These are phyloP conservation scores for Ericerus pela DNA, from an alignment of 1,140 invertebrate species.

Conservation along the genomic window DNA sequence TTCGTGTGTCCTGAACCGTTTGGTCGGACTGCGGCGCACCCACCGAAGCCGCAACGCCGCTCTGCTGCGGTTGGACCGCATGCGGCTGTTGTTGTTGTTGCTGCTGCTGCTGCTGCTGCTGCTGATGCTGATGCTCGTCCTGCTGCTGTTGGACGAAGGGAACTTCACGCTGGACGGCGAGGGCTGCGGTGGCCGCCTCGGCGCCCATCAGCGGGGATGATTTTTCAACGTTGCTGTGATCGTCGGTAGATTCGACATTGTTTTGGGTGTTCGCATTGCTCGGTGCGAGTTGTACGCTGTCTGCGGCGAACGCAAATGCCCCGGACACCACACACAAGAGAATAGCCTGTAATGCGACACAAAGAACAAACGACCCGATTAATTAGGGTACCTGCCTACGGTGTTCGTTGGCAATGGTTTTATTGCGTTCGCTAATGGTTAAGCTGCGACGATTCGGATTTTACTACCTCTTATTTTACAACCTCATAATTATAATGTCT, in stretches of 20 bases:
- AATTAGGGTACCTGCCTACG: too few relatives aligned
- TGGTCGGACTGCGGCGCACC: too few relatives aligned
- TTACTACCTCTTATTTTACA: too few relatives aligned
- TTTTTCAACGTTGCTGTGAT: too few relatives aligned
- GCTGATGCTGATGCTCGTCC: conserved; percentile 26
- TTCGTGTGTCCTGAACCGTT: too few relatives aligned
- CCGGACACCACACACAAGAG: background rate
- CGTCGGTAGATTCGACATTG: background rate
- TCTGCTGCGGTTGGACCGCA: background rate
- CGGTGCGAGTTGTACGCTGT: background rate
- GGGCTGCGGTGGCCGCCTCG: background rate
- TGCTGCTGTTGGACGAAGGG: conserved; percentile 22
- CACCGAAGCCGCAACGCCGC: too few relatives aligned
- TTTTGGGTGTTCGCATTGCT: background rate
- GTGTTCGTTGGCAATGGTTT: too few relatives aligned
- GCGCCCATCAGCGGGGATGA: background rate
- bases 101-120: conserved; percentile 40
- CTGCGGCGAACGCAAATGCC: background rate
- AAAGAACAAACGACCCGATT: too few relatives aligned
- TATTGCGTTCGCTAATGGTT: too few relatives aligned
- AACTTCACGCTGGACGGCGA: conserved; percentile 25
- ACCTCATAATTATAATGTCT: too few relatives aligned
- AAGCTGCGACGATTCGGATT: too few relatives aligned
- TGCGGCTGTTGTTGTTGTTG: background rate
- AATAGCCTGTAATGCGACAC: too few relatives aligned